Base-by-base conservation (phyloP, 92 coral and sea anemone genomes). In the Bergia sp. region DNA sequence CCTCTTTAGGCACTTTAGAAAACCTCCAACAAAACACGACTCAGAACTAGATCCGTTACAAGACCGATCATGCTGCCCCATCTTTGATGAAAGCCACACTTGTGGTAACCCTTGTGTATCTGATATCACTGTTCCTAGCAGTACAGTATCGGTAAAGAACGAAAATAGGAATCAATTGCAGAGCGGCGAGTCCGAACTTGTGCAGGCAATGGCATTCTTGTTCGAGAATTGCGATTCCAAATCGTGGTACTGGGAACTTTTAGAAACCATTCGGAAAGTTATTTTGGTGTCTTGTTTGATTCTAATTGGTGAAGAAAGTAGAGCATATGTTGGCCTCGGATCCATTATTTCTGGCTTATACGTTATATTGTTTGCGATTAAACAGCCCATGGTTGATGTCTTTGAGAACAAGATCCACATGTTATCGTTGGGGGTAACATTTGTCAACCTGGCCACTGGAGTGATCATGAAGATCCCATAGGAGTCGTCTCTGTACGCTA, bases 371-470 rank as follows among this genome's bases (percentile, higher is more conserved):
- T 88, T 88, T 29, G 90, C 90, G 23, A 80, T 69, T 43, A 80
- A 37, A 15, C 80, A 75, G 0, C 90, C 90, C 18, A 88, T 88
- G 29, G 49, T 72, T 49, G 90, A 88, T 64, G 3, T 4, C 5
- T 88, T 88, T 67, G 90, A 88, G 50, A 88, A 88, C 73, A 88
- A 71, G 55, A 43, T 88, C 64, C 82, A 80, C 86, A 84, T 80
- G 37, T 38, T 85, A 23, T 57, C 90, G 1, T 84, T 88, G 13
- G 40, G 86, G 23, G 90, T 88, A 11, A 88, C 90, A 1, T 88
- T 88, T 38, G 77, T 80, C 42, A 88, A 88, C 57, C 90, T 88
- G 18, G 90, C 81, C 0, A 81, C 83, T 45, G 90, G 86, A 10
- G 81, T 85, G 9, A 85, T 88, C 55, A 88, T 85, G 43, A 80